Base-by-base conservation (phyloP, 1,140 invertebrate species). In the Gonioctena quinquepunctata region DNA sequence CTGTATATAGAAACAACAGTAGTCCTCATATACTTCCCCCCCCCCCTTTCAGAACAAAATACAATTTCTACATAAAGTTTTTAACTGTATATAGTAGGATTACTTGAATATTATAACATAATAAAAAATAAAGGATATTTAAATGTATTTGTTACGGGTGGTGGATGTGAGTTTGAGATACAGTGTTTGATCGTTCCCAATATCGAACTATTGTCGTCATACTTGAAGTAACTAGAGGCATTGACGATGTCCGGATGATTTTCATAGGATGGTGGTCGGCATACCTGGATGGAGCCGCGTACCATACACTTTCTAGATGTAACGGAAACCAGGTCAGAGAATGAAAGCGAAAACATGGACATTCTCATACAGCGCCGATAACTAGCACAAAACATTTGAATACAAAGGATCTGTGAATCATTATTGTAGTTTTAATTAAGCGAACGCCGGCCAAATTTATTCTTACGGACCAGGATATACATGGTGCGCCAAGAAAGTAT, bases 291-390 rank as follows among this genome's bases (percentile, higher is more conserved):
- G 18, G n/a, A 64, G 18, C 13, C 42, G 22, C 33, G 7, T 18
- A 28, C 21, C 42, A 52, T 69, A 63, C 57, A 76, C 77, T 79
- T 79, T 77, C 76, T 80, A 78, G 79, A 80, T 78, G 77, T 79
- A 76, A 77, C 78, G 68, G 71, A 80, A 81, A 80, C 74, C 78
- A 79, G 80, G 80, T 80, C 80, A 80, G 26, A 69, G 70, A 81
- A 81, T 77, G 78, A 82, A 82, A 81, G 80, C 77, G 80, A 81
- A 81, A 81, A 79, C 72, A 70, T 70, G 72, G 69, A 77, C 77
- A 79, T 81, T 81, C 80, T 79, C 77, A 77, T 66, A 75, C 68
- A 77, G 72, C 69, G 65, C 70, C 66, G 73, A 75, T 69, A 76
- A 74, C 73, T 75, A 62, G 74, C 71, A 77, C 76, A 70, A 26